Percentiles rank a stretch among this genome's conserved stretches.
phyloP scores from a whole-genome alignment of 1,140 invertebrate genomes.

The Euura lappo region DNA sequence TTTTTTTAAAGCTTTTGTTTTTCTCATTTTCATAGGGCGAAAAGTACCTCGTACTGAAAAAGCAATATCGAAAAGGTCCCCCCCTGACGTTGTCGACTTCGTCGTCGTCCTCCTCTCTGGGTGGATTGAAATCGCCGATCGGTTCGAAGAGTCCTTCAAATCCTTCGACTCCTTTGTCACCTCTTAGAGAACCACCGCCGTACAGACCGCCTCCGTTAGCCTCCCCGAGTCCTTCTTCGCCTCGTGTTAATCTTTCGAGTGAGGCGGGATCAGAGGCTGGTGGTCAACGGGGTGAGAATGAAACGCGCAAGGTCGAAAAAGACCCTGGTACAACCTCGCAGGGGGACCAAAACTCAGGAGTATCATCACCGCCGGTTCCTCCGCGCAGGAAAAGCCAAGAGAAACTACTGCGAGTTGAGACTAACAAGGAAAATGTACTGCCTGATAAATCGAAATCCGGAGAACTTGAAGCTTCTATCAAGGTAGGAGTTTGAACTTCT shows the following conservation, averaged over 20 bases:
- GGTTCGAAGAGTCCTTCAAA: conserved; percentile 25
- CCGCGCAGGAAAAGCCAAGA: conserved; percentile 63
- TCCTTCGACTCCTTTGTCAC: conserved; percentile 46
- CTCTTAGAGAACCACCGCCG: conserved; percentile 65
- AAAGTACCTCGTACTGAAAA: conserved; percentile 84
- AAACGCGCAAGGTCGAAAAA: conserved; percentile 23
- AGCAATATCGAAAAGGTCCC: conserved; percentile 67
- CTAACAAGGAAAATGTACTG: conserved; percentile 51
- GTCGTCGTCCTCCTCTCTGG: conserved; percentile 25
- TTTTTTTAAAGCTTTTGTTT: not conserved
- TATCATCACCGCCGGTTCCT: conserved; percentile 62
- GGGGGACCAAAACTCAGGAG: conserved; percentile 20
- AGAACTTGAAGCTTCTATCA: conserved; percentile 38
- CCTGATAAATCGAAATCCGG: conserved; percentile 40
- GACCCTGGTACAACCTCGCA: not conserved
- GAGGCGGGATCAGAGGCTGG: conserved; percentile 13
- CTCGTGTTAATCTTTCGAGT: not conserved
- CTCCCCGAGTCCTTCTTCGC: conserved; percentile 41
- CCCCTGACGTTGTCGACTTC: conserved; percentile 37
- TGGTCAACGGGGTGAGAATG: conserved; percentile 23
- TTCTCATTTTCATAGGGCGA: conserved; percentile 63
- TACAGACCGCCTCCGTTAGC: conserved; percentile 72
- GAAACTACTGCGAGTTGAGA: conserved; percentile 55
- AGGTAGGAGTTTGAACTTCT: conserved; percentile 33
- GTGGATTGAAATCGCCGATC: conserved; percentile 22